Percentiles rank a stretch among this genome's conserved stretches.
Conservation (phyloP, 2,797 vertebrate species). For the Lemur catta region DNA sequence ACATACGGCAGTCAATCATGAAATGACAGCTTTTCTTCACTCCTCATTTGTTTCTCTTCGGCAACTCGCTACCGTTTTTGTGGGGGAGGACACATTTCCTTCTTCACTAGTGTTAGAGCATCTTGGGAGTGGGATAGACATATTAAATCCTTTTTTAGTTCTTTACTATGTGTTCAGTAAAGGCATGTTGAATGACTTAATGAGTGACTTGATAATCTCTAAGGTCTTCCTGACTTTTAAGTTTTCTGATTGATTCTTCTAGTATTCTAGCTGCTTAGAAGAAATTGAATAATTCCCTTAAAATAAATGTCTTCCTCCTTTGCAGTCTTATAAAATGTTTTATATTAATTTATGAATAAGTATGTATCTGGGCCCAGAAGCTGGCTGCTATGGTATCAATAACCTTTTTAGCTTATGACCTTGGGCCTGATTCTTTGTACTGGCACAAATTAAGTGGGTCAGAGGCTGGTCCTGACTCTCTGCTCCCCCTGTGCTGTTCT, state of each 20-base stretch:
- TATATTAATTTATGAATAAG: not conserved
- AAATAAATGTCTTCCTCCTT: not conserved
- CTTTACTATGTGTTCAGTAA: not conserved
- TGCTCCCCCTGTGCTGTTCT: not conserved
- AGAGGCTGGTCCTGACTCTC: not conserved
- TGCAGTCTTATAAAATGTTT: not conserved
- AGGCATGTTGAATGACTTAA: not conserved
- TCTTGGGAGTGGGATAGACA: not conserved
- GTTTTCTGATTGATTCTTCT: conserved; percentile 1
- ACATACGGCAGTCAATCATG: not conserved
- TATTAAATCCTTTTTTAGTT: not conserved
- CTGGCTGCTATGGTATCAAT: not conserved
- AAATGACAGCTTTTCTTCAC: not conserved
- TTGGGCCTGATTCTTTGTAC: not conserved
- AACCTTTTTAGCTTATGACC: not conserved
- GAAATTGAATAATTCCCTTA: conserved; percentile 19
- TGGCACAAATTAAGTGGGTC: not conserved
- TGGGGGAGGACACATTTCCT: not conserved
- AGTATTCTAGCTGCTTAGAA: not conserved
- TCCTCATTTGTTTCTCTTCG: not conserved
- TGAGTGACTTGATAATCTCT: not conserved
- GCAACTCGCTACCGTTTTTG: not conserved
- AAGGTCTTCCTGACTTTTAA: conserved; percentile 10
- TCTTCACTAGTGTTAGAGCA: not conserved
- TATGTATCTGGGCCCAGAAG: not conserved